phyloP scores from a whole-genome alignment of 2,797 vertebrate species.

The Discoglossus pictus region DNA sequence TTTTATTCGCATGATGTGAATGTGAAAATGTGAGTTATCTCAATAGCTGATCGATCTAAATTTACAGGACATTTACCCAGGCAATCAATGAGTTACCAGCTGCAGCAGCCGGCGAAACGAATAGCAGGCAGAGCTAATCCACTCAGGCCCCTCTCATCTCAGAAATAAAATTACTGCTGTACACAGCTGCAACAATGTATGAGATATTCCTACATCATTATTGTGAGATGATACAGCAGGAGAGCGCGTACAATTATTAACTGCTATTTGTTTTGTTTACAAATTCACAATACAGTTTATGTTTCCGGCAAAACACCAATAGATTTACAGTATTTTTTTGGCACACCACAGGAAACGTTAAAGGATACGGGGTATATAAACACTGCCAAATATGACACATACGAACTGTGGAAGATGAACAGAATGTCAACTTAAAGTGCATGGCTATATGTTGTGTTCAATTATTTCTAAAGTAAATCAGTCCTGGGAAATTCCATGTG shows the following conservation, averaged over 20 bases:
- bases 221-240: not conserved
- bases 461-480: too few relatives aligned
- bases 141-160: not conserved
- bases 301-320: too few relatives aligned
- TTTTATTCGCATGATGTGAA: conserved; percentile 23
- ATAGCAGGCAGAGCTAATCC: not conserved
- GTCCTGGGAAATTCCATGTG: too few relatives aligned
- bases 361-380: too few relatives aligned
- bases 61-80: conserved; percentile 79
- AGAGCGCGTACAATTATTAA: not conserved
- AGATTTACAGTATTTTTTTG: too few relatives aligned
- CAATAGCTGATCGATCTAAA: conserved; percentile 75
- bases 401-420: too few relatives aligned
- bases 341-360: too few relatives aligned
- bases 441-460: too few relatives aligned
- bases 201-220: not conserved
- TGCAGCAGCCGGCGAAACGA: conserved; percentile 37
- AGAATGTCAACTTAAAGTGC: too few relatives aligned
- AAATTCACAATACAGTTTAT: too few relatives aligned
- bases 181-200: conserved; percentile 4
- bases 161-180: not conserved
- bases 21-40: conserved; percentile 35
- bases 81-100: conserved; percentile 80
- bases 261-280: too few relatives aligned
- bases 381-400: too few relatives aligned